These are phyloP conservation scores for Onthophagus sagittarius DNA, from an alignment of 2,888 invertebrate species.

Conservation along the genomic window DNA sequence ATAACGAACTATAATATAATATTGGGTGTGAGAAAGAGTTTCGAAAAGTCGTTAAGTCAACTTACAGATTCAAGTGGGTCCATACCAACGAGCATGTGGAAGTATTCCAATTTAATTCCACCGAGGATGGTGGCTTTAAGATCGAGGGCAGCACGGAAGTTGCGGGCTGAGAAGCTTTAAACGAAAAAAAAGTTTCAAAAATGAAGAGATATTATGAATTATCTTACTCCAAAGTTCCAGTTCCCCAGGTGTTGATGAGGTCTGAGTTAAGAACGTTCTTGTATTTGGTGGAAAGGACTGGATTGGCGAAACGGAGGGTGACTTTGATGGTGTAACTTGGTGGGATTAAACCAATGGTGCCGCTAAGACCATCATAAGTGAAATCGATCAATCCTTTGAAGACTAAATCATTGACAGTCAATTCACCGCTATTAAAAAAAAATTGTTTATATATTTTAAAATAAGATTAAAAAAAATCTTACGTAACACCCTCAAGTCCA, in stretches of 20 bases:
- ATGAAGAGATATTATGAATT: not conserved
- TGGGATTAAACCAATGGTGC: constrained; percentile 18
- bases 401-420: constrained; percentile 1
- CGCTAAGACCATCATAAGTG: not conserved
- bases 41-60: not conserved
- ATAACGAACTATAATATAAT: constrained; percentile 15
- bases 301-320: constrained; percentile 12
- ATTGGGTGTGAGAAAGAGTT: not conserved
- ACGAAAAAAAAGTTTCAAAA: not conserved
- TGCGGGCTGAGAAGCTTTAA: constrained; percentile 15
- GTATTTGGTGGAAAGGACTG: constrained; percentile 9
- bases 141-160: constrained; percentile 10
- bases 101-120: constrained; percentile 17
- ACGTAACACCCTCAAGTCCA: constrained; percentile 13
- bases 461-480: not conserved
- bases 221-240: constrained; percentile 17
- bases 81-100: constrained; percentile 5
- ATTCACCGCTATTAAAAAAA: not conserved
- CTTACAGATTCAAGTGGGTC: constrained; percentile 2
- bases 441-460: not conserved
- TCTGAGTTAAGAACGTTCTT: not conserved
- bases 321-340: constrained; percentile 16
- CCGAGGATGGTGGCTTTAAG: constrained; percentile 13
- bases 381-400: constrained; percentile 14
- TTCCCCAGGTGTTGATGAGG: constrained; percentile 5